phyloP scores from a whole-genome alignment of 53 echinoderm and acorn worm genomes.

The Paracentrotus lividus region DNA sequence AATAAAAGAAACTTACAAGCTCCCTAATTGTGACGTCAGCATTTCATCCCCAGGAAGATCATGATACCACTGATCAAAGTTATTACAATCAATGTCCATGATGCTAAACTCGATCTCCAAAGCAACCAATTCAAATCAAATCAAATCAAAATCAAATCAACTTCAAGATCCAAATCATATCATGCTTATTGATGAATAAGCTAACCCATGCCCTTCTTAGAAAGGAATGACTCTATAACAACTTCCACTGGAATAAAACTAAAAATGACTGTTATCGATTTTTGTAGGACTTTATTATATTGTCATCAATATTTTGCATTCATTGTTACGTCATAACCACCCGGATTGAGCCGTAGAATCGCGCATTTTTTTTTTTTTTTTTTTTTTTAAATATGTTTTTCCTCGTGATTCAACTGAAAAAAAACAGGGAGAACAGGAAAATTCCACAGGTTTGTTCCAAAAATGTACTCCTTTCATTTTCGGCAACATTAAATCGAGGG shows the following conservation, averaged over 20 bases:
- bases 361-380: background rate
- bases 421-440: background rate
- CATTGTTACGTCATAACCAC: background rate
- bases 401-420: slow-evolving; percentile 1
- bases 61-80: background rate
- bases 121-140: background rate
- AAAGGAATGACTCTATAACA: background rate
- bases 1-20: slow-evolving; percentile 8
- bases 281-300: background rate
- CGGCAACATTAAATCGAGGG: background rate
- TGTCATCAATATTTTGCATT: background rate
- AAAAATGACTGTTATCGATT: background rate
- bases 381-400: background rate
- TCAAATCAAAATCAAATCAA: background rate
- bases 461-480: slow-evolving; percentile 25
- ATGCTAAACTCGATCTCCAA: background rate
- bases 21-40: background rate
- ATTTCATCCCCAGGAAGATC: background rate
- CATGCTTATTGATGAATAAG: background rate
- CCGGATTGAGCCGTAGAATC: background rate
- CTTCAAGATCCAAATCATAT: background rate
- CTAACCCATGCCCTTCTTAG: background rate
- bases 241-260: background rate
- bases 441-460: background rate
- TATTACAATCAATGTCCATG: background rate